Evolutionary conservation across 1,140 invertebrate species (phyloP).

Genomic region (Penaeus japonicus): DNA sequence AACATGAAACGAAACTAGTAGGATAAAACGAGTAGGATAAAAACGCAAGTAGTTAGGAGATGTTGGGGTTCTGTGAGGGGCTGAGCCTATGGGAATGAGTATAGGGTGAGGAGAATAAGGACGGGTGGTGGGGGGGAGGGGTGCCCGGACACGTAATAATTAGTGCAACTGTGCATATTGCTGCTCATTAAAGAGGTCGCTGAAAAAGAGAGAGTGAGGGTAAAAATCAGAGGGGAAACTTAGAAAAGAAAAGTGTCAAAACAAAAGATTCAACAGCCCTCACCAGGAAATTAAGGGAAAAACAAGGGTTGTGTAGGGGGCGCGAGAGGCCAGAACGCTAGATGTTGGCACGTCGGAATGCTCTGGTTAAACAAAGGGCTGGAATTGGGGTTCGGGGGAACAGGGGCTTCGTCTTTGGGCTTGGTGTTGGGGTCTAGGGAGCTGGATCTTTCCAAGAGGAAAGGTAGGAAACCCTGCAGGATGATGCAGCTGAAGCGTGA

Average conservation of each 20-base stretch:
- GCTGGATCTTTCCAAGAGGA: no score
- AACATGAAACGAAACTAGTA: no score
- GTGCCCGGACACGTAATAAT: slow-evolving; percentile 21
- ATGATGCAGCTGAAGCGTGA: no score
- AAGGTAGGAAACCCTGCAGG: no score
- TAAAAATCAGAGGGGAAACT: slow-evolving; percentile 34
- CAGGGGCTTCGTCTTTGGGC: no score
- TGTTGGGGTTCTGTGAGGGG: no score
- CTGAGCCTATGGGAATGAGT: no score
- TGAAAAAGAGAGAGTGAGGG: neutral
- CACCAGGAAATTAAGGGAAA: slow-evolving; percentile 38
- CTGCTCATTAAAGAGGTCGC: slow-evolving; percentile 29
- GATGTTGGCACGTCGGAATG: neutral
- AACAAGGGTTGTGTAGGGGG: slow-evolving; percentile 14
- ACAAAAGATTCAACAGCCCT: slow-evolving; percentile 41
- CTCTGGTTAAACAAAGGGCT: no score
- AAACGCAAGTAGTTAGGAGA: no score
- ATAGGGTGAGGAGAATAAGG: neutral
- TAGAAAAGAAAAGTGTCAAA: slow-evolving; percentile 43
- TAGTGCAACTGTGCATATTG: slow-evolving; percentile 48
- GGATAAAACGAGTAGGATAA: no score
- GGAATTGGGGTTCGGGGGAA: neutral
- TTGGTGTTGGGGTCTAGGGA: no score
- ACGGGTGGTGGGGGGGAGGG: neutral
- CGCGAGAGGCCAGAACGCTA: neutral